Percentiles rank a stretch among this genome's conserved stretches.
These are phyloP conservation scores for Lethenteron camtschaticum DNA, from an alignment of 2,113 vertebrate genomes.

Conservation along the genomic window DNA sequence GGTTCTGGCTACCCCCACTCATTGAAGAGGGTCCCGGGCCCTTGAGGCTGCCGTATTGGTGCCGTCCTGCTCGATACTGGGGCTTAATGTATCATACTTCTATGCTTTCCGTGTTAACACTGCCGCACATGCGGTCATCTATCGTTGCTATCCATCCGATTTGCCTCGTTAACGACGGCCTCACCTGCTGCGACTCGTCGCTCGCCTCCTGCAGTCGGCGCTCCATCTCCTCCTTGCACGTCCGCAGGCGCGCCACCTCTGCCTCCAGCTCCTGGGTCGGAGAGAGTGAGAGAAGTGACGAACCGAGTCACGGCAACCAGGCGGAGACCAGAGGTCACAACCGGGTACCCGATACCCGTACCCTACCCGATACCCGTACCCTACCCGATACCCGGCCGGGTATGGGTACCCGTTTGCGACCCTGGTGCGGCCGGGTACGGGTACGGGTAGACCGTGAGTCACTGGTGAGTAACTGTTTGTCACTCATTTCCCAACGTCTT, in stretches of 20 bases:
- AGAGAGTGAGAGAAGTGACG: background rate
- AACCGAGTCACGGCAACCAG: too few species aligned
- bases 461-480: too few species aligned
- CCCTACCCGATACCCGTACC: too few species aligned
- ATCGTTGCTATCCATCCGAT: background rate
- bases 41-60: background rate
- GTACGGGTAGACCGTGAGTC: too few species aligned
- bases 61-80: background rate
- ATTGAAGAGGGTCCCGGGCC: too few species aligned
- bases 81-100: background rate
- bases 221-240: conserved; percentile 19
- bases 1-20: too few species aligned
- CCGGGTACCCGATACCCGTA: too few species aligned
- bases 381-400: too few species aligned
- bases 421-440: too few species aligned
- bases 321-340: too few species aligned
- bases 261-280: conserved; percentile 20
- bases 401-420: too few species aligned
- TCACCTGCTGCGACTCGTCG: conserved; percentile 26
- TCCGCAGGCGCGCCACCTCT: conserved; percentile 17
- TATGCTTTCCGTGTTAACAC: background rate
- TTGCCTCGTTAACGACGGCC: background rate
- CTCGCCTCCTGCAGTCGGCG: conserved; percentile 24
- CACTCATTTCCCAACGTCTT: too few species aligned
- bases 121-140: background rate